Conservation (phyloP, 1,140 invertebrate genomes). For the Homalodisca vitripennis region DNA sequence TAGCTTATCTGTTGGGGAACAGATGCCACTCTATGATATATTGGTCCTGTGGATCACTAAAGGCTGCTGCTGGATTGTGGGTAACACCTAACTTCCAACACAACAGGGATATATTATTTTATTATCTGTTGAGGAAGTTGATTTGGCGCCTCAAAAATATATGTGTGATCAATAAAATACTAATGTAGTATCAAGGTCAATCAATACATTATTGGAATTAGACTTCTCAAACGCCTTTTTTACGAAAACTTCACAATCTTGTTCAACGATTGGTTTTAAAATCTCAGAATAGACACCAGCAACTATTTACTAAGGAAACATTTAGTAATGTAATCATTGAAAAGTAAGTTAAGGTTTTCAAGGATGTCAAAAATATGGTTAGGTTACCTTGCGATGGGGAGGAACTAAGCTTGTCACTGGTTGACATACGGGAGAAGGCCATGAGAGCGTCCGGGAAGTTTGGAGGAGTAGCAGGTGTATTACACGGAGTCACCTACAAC, state of each 20-base stretch:
- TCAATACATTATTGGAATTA: too few relatives aligned
- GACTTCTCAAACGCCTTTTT: too few relatives aligned
- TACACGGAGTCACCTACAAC: slow-evolving; percentile 67
- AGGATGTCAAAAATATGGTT: too few relatives aligned
- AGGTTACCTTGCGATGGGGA: slow-evolving; percentile 34
- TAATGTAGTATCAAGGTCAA: too few relatives aligned
- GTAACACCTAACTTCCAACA: neutral
- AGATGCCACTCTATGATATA: neutral
- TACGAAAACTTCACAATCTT: neutral
- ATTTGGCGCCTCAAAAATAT: too few relatives aligned
- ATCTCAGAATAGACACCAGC: neutral
- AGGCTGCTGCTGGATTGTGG: neutral
- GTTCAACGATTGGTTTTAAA: neutral
- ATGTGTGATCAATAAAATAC: too few relatives aligned
- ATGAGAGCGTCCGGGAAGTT: slow-evolving; percentile 84
- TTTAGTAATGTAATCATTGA: neutral
- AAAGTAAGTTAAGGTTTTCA: too few relatives aligned
- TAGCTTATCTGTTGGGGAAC: neutral
- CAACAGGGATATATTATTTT: neutral
- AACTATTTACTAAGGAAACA: neutral
- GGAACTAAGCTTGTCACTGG: slow-evolving; percentile 40
- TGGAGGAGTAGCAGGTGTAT: slow-evolving; percentile 86
- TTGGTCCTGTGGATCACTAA: neutral
- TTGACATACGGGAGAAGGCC: slow-evolving; percentile 79
- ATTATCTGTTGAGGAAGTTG: neutral